A percentile compares a stretch with the other conserved stretches of the same genome.
Conservation (phyloP, 2,888 invertebrate genomes). For the Epistrophe eligans region DNA sequence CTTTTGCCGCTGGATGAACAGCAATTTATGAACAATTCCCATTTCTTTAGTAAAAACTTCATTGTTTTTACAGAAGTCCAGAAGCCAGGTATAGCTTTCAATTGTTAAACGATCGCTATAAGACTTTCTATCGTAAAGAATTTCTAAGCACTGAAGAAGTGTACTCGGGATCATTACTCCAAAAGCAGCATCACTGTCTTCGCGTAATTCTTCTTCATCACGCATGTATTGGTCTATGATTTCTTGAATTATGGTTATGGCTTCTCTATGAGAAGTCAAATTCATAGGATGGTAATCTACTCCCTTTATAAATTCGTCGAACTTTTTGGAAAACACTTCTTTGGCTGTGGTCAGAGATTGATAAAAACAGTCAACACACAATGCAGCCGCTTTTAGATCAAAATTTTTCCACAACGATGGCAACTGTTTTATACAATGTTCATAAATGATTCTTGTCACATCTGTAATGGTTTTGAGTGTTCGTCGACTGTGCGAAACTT, state of each 20-base stretch:
- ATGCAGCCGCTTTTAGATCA: constrained; percentile 84
- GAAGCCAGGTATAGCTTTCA: constrained; percentile 82
- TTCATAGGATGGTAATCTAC: constrained; percentile 78
- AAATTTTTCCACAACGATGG: constrained; percentile 84
- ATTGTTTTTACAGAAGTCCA: constrained; percentile 80
- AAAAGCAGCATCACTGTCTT: constrained; percentile 75
- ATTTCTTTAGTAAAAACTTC: constrained; percentile 79
- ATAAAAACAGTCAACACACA: constrained; percentile 86
- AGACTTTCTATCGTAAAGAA: constrained; percentile 81
- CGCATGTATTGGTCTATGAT: constrained; percentile 80
- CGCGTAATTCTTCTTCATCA: constrained; percentile 74
- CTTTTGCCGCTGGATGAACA: constrained; percentile 82
- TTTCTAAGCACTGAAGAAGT: constrained; percentile 81
- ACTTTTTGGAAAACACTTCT: constrained; percentile 80
- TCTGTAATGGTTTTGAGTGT: constrained; percentile 80
- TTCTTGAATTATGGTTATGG: constrained; percentile 79
- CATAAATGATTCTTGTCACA: constrained; percentile 81
- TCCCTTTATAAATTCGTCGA: constrained; percentile 80
- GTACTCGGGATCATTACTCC: constrained; percentile 78
- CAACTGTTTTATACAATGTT: constrained; percentile 84
- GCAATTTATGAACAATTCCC: constrained; percentile 81
- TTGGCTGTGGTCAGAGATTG: constrained; percentile 81
- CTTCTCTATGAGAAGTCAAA: constrained; percentile 77
- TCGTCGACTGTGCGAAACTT: constrained; percentile 81
- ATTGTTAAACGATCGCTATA: constrained; percentile 80